Base-by-base conservation (phyloP, 2,797 vertebrate genomes). In the Sebastes steindachneri region DNA sequence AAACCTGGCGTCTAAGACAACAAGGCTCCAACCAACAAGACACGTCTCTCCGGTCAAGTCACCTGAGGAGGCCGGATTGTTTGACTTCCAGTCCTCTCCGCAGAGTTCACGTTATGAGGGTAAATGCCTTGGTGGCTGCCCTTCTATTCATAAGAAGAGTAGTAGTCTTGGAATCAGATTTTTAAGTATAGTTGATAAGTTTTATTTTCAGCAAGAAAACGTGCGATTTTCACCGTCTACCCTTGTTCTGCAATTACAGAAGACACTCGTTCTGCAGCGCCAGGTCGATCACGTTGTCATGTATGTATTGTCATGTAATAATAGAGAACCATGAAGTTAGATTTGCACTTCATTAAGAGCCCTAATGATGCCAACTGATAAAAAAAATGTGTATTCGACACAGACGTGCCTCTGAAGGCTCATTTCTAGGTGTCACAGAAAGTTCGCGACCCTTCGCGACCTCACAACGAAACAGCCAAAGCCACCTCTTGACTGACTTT, bases 1-100 rank as follows among this genome's bases (percentile, higher is more conserved):
- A 96, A 96, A 96, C 92, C 88, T 78, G 73, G 85, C 85, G 71
- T 93, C 66, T 80, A 93, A 92, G 87, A 92, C 91, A 91, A 88
- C 94, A 89, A 90, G 92, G 79, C 86, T 80, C 75, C 89, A 70
- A 72, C 83, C 60, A 37, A 51, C n/a, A 10, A 84, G 75, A 70
- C 33, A 12, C 28, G 4, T 79, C 75, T 60, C 70, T 66, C 55
- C 4, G 25, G 23, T 77, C 31, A 15, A 71, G 84, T 85, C 84
- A 88, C 80, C 83, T 71, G 77, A 88, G 41, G 55, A 85, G 62
- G 51, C 28, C 9, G 6, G n/a, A 58, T 57, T n/a, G 29, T 33
- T 66, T 67, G 12, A 84, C 79, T 80, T 59, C 37, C 11, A 3
- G 53, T 19, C 65, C 48, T 41, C 9, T 48, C n/a, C 53, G 15